A percentile compares a stretch with the other conserved stretches of the same genome.
Conservation (phyloP, 2,113 vertebrate genomes). For the Ameiurus melas region DNA sequence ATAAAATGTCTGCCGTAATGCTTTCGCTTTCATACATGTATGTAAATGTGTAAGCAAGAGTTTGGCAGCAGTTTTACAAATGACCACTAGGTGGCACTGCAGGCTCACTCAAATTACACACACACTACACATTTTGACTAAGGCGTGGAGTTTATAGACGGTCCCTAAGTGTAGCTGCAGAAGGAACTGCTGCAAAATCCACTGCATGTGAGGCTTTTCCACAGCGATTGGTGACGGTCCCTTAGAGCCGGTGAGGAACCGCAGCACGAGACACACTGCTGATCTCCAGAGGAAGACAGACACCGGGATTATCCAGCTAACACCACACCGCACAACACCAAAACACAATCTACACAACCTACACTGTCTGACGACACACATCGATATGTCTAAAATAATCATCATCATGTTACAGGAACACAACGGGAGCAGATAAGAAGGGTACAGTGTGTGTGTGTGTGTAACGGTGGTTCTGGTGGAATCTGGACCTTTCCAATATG, state of each 20-base stretch:
- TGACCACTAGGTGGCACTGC: slow-evolving; percentile 43
- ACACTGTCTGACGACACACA: background rate
- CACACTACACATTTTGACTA: background rate
- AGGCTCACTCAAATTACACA: background rate
- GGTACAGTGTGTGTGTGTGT: background rate
- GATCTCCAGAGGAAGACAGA: slow-evolving; percentile 62
- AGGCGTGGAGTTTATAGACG: slow-evolving; percentile 11
- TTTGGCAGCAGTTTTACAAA: slow-evolving; percentile 13
- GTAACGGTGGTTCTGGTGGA: background rate
- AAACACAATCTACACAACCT: slow-evolving; percentile 11
- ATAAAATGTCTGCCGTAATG: background rate
- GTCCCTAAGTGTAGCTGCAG: slow-evolving; percentile 37
- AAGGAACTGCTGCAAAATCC: slow-evolving; percentile 39
- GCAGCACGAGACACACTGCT: slow-evolving; percentile 64
- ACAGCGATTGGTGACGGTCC: slow-evolving; percentile 55
- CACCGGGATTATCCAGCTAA: slow-evolving; percentile 22
- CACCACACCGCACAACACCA: slow-evolving; percentile 25
- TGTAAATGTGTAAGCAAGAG: background rate
- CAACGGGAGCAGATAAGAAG: background rate
- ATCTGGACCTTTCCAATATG: background rate
- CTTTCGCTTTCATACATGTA: background rate
- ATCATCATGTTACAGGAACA: background rate
- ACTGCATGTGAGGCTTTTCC: slow-evolving; percentile 57
- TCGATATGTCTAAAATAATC: background rate
- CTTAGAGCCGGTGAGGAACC: slow-evolving; percentile 52